Conservation (phyloP, 2,888 invertebrate species). For the Pediacus dermestoides region DNA sequence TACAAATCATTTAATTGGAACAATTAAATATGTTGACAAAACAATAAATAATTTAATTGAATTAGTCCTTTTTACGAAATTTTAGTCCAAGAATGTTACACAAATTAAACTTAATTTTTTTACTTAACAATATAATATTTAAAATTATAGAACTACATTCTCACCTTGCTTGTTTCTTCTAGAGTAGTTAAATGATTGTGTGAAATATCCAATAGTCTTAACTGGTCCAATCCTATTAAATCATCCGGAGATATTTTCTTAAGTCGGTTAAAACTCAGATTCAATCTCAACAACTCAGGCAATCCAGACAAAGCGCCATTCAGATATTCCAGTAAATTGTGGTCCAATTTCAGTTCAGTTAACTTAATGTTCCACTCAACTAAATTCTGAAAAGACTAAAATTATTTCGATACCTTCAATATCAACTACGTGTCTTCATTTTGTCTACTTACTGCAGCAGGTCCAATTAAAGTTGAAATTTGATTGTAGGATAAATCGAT, state of each 20-base stretch:
- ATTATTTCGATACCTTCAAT: not conserved
- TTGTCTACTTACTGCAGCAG: slow-evolving; percentile 58
- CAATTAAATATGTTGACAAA: slow-evolving; percentile 2
- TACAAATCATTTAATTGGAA: too few relatives aligned
- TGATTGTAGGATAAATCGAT: slow-evolving; percentile 76
- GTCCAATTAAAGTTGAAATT: slow-evolving; percentile 63
- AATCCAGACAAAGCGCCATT: slow-evolving; percentile 75
- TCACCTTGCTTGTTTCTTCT: slow-evolving; percentile 79
- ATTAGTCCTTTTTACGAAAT: too few relatives aligned
- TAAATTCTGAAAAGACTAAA: slow-evolving; percentile 57
- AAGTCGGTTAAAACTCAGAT: slow-evolving; percentile 72
- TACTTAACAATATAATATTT: not conserved
- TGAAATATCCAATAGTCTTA: slow-evolving; percentile 73
- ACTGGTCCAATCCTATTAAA: slow-evolving; percentile 70
- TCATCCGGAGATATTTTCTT: slow-evolving; percentile 73
- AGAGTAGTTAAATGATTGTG: slow-evolving; percentile 72
- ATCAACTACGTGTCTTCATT: not conserved
- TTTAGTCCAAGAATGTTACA: too few relatives aligned
- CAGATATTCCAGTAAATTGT: slow-evolving; percentile 67
- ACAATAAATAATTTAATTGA: too few relatives aligned
- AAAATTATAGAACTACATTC: not conserved
- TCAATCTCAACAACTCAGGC: slow-evolving; percentile 67
- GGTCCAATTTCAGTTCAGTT: slow-evolving; percentile 67
- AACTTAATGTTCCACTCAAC: slow-evolving; percentile 74
- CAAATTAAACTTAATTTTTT: not conserved